phyloP scores from a whole-genome alignment of 2,113 vertebrate species.

The Pelobates fuscus region DNA sequence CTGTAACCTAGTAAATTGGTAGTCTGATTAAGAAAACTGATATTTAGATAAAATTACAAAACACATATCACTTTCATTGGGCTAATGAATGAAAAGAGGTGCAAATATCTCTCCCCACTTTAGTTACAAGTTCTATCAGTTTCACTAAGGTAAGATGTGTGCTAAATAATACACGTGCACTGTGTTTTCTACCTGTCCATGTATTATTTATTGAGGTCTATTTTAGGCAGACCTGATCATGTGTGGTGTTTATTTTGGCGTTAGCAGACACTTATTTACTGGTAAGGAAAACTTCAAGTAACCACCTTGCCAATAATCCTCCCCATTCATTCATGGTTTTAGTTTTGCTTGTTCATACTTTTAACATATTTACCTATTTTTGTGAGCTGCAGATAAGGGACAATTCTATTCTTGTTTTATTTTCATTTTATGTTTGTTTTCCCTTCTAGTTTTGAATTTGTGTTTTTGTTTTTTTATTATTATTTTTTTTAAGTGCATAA shows the following conservation, averaged over 20 bases:
- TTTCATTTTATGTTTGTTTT: no score
- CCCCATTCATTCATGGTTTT: background rate
- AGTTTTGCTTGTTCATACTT: background rate
- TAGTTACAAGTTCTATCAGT: slow-evolving; percentile 32
- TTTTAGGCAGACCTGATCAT: slow-evolving; percentile 24
- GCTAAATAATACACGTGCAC: slow-evolving; percentile 21
- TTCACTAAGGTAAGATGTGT: slow-evolving; percentile 15
- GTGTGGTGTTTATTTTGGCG: slow-evolving; percentile 17
- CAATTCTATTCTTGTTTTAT: no score
- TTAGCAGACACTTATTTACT: slow-evolving; percentile 18
- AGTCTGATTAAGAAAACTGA: slow-evolving; percentile 10
- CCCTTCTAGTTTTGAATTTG: no score
- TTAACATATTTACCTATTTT: no score
- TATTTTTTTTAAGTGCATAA: no score
- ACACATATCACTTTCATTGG: slow-evolving; percentile 9
- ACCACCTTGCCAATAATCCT: background rate
- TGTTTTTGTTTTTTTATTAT: no score
- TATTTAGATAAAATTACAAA: slow-evolving; percentile 38
- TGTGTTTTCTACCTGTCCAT: slow-evolving; percentile 17
- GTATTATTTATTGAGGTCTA: slow-evolving; percentile 23
- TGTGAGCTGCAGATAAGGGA: no score
- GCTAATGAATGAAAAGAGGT: background rate
- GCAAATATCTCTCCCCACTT: slow-evolving; percentile 2
- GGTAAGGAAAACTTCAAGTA: slow-evolving; percentile 6
- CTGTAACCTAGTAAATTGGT: background rate